A percentile compares a stretch with the other conserved stretches of the same genome.
These are phyloP conservation scores for Pristionchus maxplancki DNA, from an alignment of 2,888 invertebrate genomes.

Conservation along the genomic window DNA sequence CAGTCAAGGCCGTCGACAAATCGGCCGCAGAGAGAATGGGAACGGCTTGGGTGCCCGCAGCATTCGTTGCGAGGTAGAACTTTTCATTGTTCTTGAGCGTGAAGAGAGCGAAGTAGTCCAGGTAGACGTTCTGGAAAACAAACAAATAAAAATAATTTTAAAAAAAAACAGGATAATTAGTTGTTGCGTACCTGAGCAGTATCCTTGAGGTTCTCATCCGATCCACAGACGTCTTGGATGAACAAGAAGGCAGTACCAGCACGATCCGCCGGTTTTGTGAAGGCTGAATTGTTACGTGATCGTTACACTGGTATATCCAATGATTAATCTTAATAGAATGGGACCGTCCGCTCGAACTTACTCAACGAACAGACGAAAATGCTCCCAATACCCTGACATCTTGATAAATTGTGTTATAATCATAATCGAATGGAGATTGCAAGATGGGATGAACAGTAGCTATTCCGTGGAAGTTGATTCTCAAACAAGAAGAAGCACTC, in stretches of 20 bases:
- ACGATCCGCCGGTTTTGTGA: background rate
- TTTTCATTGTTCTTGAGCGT: background rate
- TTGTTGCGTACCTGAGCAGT: background rate
- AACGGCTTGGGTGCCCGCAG: background rate
- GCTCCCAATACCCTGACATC: too few relatives aligned
- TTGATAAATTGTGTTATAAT: too few relatives aligned
- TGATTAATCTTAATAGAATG: too few relatives aligned
- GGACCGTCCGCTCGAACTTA: too few relatives aligned
- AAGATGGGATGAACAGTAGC: too few relatives aligned
- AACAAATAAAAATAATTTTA: background rate
- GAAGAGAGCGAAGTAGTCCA: background rate
- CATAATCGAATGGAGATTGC: too few relatives aligned
- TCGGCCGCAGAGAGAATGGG: background rate
- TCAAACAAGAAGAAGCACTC: background rate
- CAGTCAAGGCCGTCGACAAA: background rate
- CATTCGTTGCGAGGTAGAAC: background rate
- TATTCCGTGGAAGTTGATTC: background rate
- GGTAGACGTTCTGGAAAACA: background rate
- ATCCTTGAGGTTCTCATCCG: background rate
- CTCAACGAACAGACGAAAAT: too few relatives aligned
- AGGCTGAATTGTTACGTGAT: background rate
- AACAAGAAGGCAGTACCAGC: background rate
- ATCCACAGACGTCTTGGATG: slow-evolving; percentile 46
- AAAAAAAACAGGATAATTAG: background rate
- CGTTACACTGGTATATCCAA: background rate